phyloP scores from a whole-genome alignment of 2,113 vertebrate genomes.

The Ia io region DNA sequence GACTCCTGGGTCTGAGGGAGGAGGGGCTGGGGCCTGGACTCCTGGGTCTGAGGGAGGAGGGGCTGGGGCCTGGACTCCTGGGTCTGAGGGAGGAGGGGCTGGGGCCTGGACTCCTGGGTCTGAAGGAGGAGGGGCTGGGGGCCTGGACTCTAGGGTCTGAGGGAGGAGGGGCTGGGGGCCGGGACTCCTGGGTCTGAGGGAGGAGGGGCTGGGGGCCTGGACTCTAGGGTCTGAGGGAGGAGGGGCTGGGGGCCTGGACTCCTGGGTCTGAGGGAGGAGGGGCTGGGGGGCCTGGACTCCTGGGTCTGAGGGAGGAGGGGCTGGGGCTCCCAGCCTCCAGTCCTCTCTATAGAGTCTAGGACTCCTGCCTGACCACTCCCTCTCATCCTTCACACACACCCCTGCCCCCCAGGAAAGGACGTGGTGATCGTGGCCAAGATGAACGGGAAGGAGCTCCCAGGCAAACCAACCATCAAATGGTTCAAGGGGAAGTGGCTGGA shows the following conservation, averaged over 20 bases:
- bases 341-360: not conserved
- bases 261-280: not conserved
- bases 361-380: not conserved
- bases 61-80: no score
- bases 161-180: not conserved
- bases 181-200: no score
- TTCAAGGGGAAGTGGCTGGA: conserved; percentile 95
- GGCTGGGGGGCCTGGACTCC: rapidly evolving
- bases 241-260: rapidly evolving
- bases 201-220: not conserved
- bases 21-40: rapidly evolving
- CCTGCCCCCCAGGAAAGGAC: conserved; percentile 82
- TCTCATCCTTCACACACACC: rapidly evolving
- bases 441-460: conserved; percentile 83
- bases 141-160: no score
- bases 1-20: not conserved
- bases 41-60: not conserved
- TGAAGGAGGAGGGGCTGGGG: not conserved
- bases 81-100: not conserved
- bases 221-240: not conserved
- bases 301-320: not conserved
- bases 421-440: conserved; percentile 82
- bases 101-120: no score
- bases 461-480: conserved; percentile 89
- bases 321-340: no score